Evolutionary conservation across 2,797 vertebrate genomes (phyloP), one percentile per base, ranked within the genome.

Genomic region (Protonibea diacanthus): DNA sequence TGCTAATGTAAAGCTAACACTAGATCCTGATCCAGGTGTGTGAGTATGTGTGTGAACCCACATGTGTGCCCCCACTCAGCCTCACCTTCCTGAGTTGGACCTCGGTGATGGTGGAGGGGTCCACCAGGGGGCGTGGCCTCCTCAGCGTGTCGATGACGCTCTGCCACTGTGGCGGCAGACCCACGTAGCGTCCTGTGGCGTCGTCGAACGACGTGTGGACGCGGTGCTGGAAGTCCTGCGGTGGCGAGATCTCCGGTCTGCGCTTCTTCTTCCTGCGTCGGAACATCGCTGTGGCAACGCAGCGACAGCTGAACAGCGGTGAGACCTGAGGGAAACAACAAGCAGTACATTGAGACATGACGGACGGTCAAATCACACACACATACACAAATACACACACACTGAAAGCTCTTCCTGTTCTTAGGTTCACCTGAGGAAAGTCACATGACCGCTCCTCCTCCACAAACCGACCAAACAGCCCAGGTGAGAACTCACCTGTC

Each of bases 151-250:
- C 97, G 14, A 99, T 93, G 65, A 98, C 91, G 27, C 97, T 98
- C 88, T 98, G 97, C 97, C 97, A 99, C 92, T 99, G 97, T 0
- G 95, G 94, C 0, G 97, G 97, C 27, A 98, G 94, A 9, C 97
- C 97, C 73, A 98, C 93, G 20, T 97, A 98, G 68, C 94, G 96
- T 47, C 96, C 96, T 11, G 95, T 94, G 38, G 94, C 92, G 1
- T 91, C 87, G 57, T 98, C 96, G 12, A 96, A 98, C 0, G 96
- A 97, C 0, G 97, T 98, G 87, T 98, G 97, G 59, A 99, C 97
- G 0, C 96, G 95, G 80, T 99, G 97, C 92, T 97, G 95, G 56
- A 98, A 98, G 94, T 98, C 96, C 88, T 90, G 96, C 0, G 97
- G 97, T 15, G 95, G 91, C 0, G 97, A 99, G 89, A 99, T 98